Evolutionary conservation across 2,888 invertebrate genomes (phyloP), one percentile per base, ranked within the genome.

Genomic region (Strigamia transsilvanica): DNA sequence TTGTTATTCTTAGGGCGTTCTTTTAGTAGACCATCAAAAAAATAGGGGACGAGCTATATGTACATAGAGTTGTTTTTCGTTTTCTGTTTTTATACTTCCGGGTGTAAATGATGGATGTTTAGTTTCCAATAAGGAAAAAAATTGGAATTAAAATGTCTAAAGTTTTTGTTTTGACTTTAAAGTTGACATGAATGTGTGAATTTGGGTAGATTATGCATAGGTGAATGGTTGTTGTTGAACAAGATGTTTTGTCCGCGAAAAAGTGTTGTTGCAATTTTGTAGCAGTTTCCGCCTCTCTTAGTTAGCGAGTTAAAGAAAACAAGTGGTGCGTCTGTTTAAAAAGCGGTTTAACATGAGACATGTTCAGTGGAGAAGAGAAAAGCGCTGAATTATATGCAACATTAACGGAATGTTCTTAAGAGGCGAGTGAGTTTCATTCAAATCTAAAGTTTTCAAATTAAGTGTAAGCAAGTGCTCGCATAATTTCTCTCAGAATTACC

Each of bases 381-480:
- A 73, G 73, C 73, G 73, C 27, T 32, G 73, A 73, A 73, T 73
- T 73, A 73, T 73, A 73, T 73, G 73, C 27, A 73, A 73, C 73
- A 73, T 73, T 73, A 73, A n/a, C 32, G 10, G 73, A 73, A 73
- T 73, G 73, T 73, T 73, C 73, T 73, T 73, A 73, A 73, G 73
- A 73, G 73, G 73, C 73, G 73, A 73, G 21, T 56, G 56, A 27
- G 73, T 15, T 73, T 73, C 73, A 73, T 73, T 73, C 73, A 73
- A 73, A 73, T 73, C 73, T 73, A 23, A 73, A 73, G 27, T 73
- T 73, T 73, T 73, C 73, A 73, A 73, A 73, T 73, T 73, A 73
- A 73, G 73, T 73, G 73, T 73, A 73, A 73, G 73, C 73, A 73
- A 73, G 73, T 73, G 73, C 73, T 73, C 73, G 73, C 73, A 73